Evolutionary conservation across 2,797 vertebrate genomes (phyloP).

Genomic region (Delichon dasypus): DNA sequence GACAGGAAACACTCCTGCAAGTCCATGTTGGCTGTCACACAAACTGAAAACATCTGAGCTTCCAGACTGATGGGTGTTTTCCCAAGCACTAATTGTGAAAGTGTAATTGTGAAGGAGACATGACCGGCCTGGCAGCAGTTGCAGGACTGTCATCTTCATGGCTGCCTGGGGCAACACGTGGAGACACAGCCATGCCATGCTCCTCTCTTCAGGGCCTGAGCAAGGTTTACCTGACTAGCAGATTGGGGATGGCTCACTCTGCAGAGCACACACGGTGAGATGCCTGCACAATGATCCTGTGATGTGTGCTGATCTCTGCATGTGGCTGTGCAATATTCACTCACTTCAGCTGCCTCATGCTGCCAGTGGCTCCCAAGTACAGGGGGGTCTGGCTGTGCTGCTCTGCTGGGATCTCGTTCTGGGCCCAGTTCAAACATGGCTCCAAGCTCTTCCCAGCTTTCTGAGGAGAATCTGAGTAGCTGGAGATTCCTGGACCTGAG

Average conservation of each 20-base stretch:
- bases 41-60: not conserved
- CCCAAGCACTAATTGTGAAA: not conserved
- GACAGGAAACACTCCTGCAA: not conserved
- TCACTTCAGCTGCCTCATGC: conserved; percentile 79
- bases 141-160: not conserved
- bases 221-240: not conserved
- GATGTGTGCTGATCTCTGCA: not conserved
- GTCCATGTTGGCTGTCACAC: not conserved
- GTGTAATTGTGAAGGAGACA: not conserved
- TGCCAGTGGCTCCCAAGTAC: conserved; percentile 81
- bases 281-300: not conserved
- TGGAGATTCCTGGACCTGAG: conserved; percentile 79
- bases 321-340: conserved; percentile 36
- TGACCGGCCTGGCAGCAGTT: not conserved
- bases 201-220: not conserved
- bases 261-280: not conserved
- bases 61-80: not conserved
- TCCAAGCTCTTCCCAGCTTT: conserved; percentile 72
- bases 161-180: not conserved
- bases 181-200: not conserved
- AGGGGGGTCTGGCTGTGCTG: conserved; percentile 71
- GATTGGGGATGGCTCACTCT: not conserved
- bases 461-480: conserved; percentile 70
- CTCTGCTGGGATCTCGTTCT: conserved; percentile 66
- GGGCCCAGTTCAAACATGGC: conserved; percentile 75